Base-by-base conservation (phyloP, 2,888 invertebrate species). In the Calliscelio sp. region DNA sequence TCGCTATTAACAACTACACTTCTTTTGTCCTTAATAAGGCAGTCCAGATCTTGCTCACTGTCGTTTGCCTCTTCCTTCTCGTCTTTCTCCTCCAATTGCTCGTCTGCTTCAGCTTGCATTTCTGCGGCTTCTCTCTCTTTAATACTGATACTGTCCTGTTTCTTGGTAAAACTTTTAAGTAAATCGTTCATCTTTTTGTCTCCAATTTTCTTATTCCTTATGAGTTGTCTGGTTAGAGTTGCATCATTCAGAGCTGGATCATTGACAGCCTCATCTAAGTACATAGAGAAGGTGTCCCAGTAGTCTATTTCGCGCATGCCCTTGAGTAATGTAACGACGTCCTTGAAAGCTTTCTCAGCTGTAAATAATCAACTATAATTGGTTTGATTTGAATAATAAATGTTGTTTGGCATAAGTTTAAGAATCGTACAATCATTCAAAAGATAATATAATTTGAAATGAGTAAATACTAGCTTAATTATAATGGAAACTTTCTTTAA, bases 271-370 rank as follows among this genome's bases (percentile, higher is more conserved):
- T 85, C 65, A 32, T 90, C 90, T 11, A 89, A 66, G 44, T 85
- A 84, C 0, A 89, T 11, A 0, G 90, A 90, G 84, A 91, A 92
- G 7, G 90, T 91, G 18, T 93, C 91, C 87, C 89, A 92, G 51
- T 90, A 91, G 78, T 92, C 91, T 5, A 86, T 79, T 3, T 86
- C 89, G 1, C 90, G 66, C 2, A 86, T 81, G 0, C 88, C 85
- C 81, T 92, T 88, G 14, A 93, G 82, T 24, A 90, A 73, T 28
- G 88, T 79, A 2, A 91, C 92, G 41, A 93, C 35, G 28, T 89
- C 81, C 2, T 77, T 77, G 53, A 92, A 93, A 5, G 92, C 91
- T 6, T 85, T 86, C 75, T 89, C 75, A 6, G 93, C 93, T 92
- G 74, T 32, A 87, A 88, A 59, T 2, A 32, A n/a, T n/a, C n/a